Evolutionary conservation across 2,888 invertebrate genomes (phyloP).

Genomic region (Labia minor): DNA sequence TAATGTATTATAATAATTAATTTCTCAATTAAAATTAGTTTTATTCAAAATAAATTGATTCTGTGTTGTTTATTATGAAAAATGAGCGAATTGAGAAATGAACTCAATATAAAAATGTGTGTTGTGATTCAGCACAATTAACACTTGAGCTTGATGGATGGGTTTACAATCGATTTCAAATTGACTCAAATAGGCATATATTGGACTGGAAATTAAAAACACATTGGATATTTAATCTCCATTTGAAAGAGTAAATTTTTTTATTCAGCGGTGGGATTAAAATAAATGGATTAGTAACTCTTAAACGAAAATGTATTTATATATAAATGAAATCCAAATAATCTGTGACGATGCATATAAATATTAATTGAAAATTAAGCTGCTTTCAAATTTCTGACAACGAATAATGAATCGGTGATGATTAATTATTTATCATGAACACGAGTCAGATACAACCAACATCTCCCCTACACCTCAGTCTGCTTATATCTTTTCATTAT

Average conservation of each 20-base stretch:
- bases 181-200: not conserved
- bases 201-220: not conserved
- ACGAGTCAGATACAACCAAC: not conserved
- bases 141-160: not conserved
- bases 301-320: not conserved
- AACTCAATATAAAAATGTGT: too few relatives aligned
- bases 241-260: too few relatives aligned
- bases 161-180: not conserved
- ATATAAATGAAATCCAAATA: not conserved
- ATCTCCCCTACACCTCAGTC: not conserved
- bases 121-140: not conserved
- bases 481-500: too few relatives aligned
- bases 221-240: too few relatives aligned
- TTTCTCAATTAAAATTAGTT: too few relatives aligned
- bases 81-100: too few relatives aligned
- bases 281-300: not conserved
- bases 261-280: not conserved
- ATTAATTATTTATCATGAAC: not conserved
- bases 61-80: too few relatives aligned
- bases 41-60: too few relatives aligned
- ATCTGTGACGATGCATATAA: not conserved
- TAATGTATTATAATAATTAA: too few relatives aligned
- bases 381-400: not conserved
- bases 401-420: conserved; percentile 6
- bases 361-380: conserved; percentile 13